Percentiles rank a stretch among this genome's conserved stretches.
Evolutionary conservation across 2,113 vertebrate genomes (phyloP).

Genomic region (Eulemur rufifrons): DNA sequence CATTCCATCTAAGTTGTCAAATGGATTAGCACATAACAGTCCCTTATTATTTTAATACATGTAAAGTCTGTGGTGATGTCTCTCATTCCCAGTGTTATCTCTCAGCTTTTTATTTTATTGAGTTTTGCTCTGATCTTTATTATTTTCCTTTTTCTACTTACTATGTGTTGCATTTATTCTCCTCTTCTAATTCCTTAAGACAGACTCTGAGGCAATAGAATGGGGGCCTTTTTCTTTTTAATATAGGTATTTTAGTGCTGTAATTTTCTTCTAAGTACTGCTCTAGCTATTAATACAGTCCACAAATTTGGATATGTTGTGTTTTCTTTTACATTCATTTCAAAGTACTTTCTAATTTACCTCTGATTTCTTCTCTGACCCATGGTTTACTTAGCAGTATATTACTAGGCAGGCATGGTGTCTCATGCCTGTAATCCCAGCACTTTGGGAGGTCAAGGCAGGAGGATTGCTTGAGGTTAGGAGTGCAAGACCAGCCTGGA

Average conservation of each 20-base stretch:
- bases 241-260: background rate
- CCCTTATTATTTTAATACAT: background rate
- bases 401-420: background rate
- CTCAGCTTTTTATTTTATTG: background rate
- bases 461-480: no score
- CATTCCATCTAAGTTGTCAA: background rate
- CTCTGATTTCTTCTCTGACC: background rate
- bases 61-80: background rate
- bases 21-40: background rate
- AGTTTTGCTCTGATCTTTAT: background rate
- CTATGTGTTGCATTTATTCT: background rate
- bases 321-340: background rate
- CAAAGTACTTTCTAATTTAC: background rate
- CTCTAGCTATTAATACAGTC: background rate
- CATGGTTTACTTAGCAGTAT: background rate
- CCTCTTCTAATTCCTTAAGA: background rate
- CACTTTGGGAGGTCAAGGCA: no score
- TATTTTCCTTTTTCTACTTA: background rate
- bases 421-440: no score
- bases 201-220: background rate
- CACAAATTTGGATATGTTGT: background rate
- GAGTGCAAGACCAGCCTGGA: no score
- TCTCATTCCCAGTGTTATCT: background rate
- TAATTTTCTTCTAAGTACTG: background rate
- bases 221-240: background rate